Base-by-base conservation (phyloP, 2,888 invertebrate species). In the Onthophagus sagittarius region DNA sequence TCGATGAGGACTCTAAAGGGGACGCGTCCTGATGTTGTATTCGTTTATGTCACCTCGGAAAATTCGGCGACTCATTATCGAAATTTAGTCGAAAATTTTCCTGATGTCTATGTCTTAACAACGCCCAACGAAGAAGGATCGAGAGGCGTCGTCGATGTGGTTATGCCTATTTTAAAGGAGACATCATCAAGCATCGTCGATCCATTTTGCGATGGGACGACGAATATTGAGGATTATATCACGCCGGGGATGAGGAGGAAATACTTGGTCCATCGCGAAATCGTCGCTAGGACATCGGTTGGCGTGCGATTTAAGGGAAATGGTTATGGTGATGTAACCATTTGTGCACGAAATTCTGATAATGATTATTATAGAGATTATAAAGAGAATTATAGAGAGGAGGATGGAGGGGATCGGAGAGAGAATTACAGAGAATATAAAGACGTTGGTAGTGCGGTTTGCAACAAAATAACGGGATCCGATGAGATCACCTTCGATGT, bases 181-280 rank as follows among this genome's bases (percentile, higher is more conserved):
- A 78, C 84, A 65, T 84, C 85, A 15, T 83, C 82, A 32, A 79
- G 80, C 70, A 79, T 85, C 67, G 77, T 83, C 33, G 80, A 82
- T 76, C 81, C 83, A 76, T 81, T 81, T 77, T 84, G 84, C 77
- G 80, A 80, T 70, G 75, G 76, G n/a, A 77, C 75, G 31, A 72
- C 88, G 78, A 80, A 86, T 74, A 87, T 87, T 72, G 91, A 91
- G 82, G 90, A 91, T 80, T 91, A 89, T 75, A 85, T 90, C 9
- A 84, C 88, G 69, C 89, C 90, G 0, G 84, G 85, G 23, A 81
- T 78, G 9, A 78, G 78, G 23, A 80, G 76, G 32, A 74, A 78
- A 71, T 84, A 88, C 73, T 86, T 87, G 73, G 86, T 87, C 63
- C 84, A 84, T 0, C 89, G 76, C 62, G 82, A 83, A 72, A 83